Evolutionary conservation across 2,888 invertebrate genomes (phyloP), one percentile per base, ranked within the genome.

Genomic region (Spilosoma lubricipeda): DNA sequence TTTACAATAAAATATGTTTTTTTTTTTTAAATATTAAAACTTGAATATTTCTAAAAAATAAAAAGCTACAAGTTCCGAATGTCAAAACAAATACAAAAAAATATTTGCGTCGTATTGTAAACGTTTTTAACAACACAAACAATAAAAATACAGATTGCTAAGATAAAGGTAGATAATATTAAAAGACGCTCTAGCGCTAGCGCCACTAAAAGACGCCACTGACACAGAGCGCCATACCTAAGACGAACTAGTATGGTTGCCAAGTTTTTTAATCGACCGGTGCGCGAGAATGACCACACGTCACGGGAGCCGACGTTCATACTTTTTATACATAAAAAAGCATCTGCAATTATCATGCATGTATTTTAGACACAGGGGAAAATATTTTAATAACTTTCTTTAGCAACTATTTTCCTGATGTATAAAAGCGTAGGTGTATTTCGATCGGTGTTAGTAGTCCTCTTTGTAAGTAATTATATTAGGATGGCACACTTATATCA

Each of bases 241-340:
- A 86, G 83, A 89, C 87, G 87, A 90, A 88, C 82, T 80, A 52
- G 85, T 84, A 87, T 77, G 82, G 84, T 79, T 94, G 95, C 94
- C 95, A 95, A 95, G 90, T 90, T 92, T 93, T 92, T 91, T 88
- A 88, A 82, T 84, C 87, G 82, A 77, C 79, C 86, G 81, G 80
- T 86, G 87, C 87, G 86, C 88, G 86, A 82, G 86, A 89, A 87
- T 85, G 77, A 77, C 76, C 75, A 82, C 79, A 86, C 90, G 90
- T 91, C 90, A 91, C 80, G 78, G 83, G 84, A 84, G 84, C 81
- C 83, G 78, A 82, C 84, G 82, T 80, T 77, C 74, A 70, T 65
- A 64, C 76, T 78, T 79, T 81, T 79, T 68, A n/a, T n/a, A 70
- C 69, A 63, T 67, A 75, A 72, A 65, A 64, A 42, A 76, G 71